phyloP scores from a whole-genome alignment of 2,113 vertebrate genomes.

The Oostethus manadensis region DNA sequence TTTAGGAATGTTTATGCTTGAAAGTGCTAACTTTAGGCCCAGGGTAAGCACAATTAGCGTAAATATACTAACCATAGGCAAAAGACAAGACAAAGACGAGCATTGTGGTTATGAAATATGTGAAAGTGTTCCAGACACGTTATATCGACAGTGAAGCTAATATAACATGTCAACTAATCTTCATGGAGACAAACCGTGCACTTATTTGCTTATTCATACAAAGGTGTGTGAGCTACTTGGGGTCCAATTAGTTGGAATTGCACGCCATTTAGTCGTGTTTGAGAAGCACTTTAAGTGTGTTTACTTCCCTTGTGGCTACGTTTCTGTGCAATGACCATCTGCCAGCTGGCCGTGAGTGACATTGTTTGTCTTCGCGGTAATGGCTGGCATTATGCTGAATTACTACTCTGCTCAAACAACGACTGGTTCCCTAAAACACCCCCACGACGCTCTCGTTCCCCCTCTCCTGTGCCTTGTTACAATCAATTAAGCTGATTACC shows the following conservation, averaged over 20 bases:
- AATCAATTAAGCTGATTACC: conserved; percentile 73
- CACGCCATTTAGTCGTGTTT: conserved; percentile 16
- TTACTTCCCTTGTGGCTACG: conserved; percentile 39
- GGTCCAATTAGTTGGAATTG: conserved; percentile 32
- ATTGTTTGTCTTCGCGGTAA: conserved; percentile 66
- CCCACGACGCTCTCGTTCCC: conserved; percentile 45
- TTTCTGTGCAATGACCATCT: conserved; percentile 40
- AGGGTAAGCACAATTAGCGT: too few relatives aligned
- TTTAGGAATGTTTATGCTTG: too few relatives aligned
- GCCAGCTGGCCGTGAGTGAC: conserved; percentile 53
- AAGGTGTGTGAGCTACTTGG: conserved; percentile 15
- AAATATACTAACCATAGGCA: too few relatives aligned
- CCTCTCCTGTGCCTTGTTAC: conserved; percentile 64
- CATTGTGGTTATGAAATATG: background rate
- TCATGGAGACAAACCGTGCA: background rate
- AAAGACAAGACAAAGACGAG: too few relatives aligned
- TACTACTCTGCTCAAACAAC: conserved; percentile 62
- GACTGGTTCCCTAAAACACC: conserved; percentile 47
- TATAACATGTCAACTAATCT: conserved; percentile 3
- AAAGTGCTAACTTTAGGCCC: too few relatives aligned
- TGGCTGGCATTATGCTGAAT: conserved; percentile 69
- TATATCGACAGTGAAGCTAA: background rate
- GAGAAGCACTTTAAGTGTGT: conserved; percentile 40
- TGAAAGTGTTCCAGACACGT: background rate
- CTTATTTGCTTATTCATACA: conserved; percentile 13